Base-by-base conservation (phyloP, 2,888 invertebrate genomes). In the Lapara coniferarum region DNA sequence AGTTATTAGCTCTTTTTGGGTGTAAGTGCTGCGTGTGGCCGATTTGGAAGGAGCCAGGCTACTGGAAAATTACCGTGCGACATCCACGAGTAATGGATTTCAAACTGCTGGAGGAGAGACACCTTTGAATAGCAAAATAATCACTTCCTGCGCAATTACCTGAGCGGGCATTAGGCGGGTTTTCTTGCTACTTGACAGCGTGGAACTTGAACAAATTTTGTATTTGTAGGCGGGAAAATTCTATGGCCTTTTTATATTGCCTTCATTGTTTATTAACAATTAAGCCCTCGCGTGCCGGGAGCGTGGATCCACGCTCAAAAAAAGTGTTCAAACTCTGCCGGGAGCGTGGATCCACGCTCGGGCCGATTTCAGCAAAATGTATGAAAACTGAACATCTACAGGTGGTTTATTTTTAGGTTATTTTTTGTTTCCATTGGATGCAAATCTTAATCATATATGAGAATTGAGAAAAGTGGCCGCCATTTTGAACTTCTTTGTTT, bases 1-100 rank as follows among this genome's bases (percentile, higher is more conserved):
- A 90, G 91, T 91, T 91, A 93, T 93, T 92, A 93, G 87, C 86
- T 86, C 81, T 89, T 91, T 89, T 87, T 83, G 85, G 84, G 81
- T 83, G 85, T 85, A 84, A 82, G 87, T 84, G 63, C 13, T 90
- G 91, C 87, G 93, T 92, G 93, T 92, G 92, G 92, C 85, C 91
- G 82, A 78, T 75, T 77, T 75, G 74, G 75, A 76, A 77, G 81
- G 78, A 85, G 74, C 76, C 89, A 87, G 85, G 71, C 89, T 88
- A 91, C 88, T 89, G 92, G 91, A 92, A 93, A 92, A 93, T 92
- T 92, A 89, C 85, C 90, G 89, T 92, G 92, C 85, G 93, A 93
- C 93, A 92, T 84, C 81, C 78, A 75, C 78, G 75, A 81, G 85
- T 93, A 93, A 93, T 93, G 93, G 93, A 92, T 93, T 93, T 91